Evolutionary conservation across 2,113 vertebrate species (phyloP).

Genomic region (Rhinolophus sinicus): DNA sequence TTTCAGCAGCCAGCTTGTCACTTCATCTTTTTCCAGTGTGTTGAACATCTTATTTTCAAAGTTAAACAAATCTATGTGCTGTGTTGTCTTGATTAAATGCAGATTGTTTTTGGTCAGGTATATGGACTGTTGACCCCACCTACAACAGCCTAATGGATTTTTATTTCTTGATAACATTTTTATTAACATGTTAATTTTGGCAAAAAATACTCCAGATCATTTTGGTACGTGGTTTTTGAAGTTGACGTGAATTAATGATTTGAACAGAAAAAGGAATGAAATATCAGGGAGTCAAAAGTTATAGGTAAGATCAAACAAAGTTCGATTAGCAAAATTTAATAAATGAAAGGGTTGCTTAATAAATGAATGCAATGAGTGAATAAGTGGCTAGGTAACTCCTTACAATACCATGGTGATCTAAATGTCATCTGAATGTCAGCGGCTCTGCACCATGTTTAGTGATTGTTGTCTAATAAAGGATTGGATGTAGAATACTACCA

Average conservation of each 20-base stretch:
- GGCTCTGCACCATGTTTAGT: neutral
- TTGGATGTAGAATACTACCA: neutral
- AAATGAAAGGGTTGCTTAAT: neutral
- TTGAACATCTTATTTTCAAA: neutral
- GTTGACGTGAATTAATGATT: neutral
- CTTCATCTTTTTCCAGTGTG: neutral
- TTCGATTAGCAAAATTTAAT: neutral
- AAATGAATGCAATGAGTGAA: neutral
- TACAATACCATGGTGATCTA: neutral
- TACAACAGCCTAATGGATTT: neutral
- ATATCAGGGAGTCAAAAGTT: neutral
- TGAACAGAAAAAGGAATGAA: neutral
- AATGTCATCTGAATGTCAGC: neutral
- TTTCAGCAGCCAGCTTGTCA: neutral
- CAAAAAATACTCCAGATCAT: neutral
- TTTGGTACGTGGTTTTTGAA: neutral
- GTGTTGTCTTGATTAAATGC: neutral
- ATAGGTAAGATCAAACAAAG: neutral
- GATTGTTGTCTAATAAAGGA: neutral
- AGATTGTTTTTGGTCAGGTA: neutral
- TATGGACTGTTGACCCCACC: neutral
- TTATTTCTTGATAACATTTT: neutral
- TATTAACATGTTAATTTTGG: constrained; percentile 30
- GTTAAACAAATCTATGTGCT: neutral
- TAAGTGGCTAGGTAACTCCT: neutral